Percentiles rank a stretch among this genome's conserved stretches.
Evolutionary conservation across 2,888 invertebrate species (phyloP).

Genomic region (Perizoma affinitatum): DNA sequence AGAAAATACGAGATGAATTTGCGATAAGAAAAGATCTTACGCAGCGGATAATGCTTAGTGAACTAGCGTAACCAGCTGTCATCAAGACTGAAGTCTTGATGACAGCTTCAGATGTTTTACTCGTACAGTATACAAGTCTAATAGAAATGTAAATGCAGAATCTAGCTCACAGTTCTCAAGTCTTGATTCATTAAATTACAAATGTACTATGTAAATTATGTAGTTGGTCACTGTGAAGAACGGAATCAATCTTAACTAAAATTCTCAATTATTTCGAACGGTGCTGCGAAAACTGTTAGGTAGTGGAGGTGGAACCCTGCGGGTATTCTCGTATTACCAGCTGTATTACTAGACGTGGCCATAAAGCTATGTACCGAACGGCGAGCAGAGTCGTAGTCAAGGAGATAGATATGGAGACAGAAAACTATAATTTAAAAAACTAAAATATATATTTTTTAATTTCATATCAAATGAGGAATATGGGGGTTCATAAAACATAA

Average conservation of each 20-base stretch:
- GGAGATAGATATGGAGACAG: neutral
- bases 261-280: slow-evolving; percentile 30
- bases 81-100: no score
- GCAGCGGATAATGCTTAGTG: no score
- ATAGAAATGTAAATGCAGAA: no score
- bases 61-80: no score
- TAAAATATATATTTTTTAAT: no score
- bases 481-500: no score
- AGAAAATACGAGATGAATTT: slow-evolving; percentile 47
- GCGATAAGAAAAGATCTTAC: slow-evolving; percentile 29
- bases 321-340: slow-evolving; percentile 26
- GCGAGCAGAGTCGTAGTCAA: slow-evolving; percentile 5
- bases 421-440: no score
- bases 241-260: slow-evolving; percentile 23
- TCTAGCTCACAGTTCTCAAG: no score
- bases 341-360: slow-evolving; percentile 26
- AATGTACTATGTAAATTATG: slow-evolving; percentile 10
- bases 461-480: no score
- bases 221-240: slow-evolving; percentile 10
- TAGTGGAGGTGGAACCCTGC: slow-evolving; percentile 28
- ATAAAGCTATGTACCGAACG: slow-evolving; percentile 45
- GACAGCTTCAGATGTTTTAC: no score
- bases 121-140: no score
- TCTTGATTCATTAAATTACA: no score
- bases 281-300: slow-evolving; percentile 32